Percentiles rank a stretch among this genome's conserved stretches.
These are phyloP conservation scores for Myotis vivesi DNA, from an alignment of 2,797 vertebrate genomes.

Conservation along the genomic window DNA sequence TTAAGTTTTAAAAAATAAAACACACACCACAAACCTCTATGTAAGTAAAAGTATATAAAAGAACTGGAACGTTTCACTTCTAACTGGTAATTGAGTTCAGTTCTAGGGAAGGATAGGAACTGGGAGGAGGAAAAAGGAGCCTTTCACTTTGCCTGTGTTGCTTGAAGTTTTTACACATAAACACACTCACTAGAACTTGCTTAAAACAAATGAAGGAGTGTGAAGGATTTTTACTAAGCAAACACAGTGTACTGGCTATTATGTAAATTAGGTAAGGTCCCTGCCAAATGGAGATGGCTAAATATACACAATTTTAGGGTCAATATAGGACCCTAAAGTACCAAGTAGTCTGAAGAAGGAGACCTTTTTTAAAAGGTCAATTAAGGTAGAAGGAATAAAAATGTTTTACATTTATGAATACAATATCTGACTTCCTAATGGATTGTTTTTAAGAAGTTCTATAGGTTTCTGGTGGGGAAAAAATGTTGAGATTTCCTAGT, in stretches of 20 bases:
- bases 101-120: background rate
- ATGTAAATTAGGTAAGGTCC: background rate
- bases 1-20: background rate
- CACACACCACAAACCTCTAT: background rate
- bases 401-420: background rate
- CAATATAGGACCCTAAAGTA: background rate
- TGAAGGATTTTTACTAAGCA: background rate
- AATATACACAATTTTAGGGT: background rate
- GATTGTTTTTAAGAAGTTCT: slow-evolving; percentile 14
- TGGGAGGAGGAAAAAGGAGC: background rate
- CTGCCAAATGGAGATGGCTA: background rate
- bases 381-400: background rate
- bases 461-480: slow-evolving; percentile 3
- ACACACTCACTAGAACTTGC: slow-evolving; percentile 9
- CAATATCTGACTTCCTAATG: background rate
- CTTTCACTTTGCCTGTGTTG: background rate
- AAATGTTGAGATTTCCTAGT: background rate
- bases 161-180: background rate
- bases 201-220: slow-evolving; percentile 16
- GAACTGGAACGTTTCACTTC: background rate
- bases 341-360: background rate
- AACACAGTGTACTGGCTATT: background rate
- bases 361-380: background rate
- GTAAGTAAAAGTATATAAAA: background rate
- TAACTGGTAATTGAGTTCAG: background rate